These are phyloP conservation scores for Mugil cephalus DNA, from an alignment of 2,113 vertebrate species.

Conservation along the genomic window DNA sequence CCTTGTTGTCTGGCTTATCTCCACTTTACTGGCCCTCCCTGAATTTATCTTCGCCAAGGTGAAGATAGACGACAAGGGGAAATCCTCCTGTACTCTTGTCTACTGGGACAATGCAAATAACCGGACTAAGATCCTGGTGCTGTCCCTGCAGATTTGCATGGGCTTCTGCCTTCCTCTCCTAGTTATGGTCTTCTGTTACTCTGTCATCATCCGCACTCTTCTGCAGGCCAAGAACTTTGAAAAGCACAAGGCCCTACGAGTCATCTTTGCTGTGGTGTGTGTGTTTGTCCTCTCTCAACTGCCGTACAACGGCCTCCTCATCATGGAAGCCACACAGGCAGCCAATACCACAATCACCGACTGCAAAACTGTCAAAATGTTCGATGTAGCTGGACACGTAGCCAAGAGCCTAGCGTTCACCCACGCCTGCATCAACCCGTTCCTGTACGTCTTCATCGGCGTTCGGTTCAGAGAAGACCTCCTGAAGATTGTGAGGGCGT, in stretches of 20 bases:
- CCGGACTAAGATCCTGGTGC: conserved; percentile 79
- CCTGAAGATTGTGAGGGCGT: conserved; percentile 72
- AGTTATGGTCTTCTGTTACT: conserved; percentile 89
- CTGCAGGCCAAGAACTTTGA: conserved; percentile 87
- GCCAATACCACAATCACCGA: conserved; percentile 62
- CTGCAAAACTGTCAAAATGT: conserved; percentile 66
- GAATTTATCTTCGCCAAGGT: conserved; percentile 88
- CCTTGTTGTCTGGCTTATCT: conserved; percentile 83
- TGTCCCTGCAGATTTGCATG: conserved; percentile 86
- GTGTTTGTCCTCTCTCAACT: conserved; percentile 91
- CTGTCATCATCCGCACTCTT: conserved; percentile 89
- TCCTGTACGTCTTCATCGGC: conserved; percentile 91
- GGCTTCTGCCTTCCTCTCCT: conserved; percentile 89
- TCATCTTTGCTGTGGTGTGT: conserved; percentile 86
- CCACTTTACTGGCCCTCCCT: conserved; percentile 85
- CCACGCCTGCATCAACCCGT: conserved; percentile 92
- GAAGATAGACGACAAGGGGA: rapidly evolving
- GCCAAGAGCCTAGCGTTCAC: conserved; percentile 88
- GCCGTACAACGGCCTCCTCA: conserved; percentile 86
- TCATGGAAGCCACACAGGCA: conserved; percentile 83
- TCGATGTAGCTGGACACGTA: conserved; percentile 87
- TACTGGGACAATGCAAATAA: conserved; percentile 70
- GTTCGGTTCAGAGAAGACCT: conserved; percentile 88
- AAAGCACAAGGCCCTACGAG: conserved; percentile 90
- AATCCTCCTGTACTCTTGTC: conserved; percentile 76